Base-by-base conservation (phyloP, 1,140 invertebrate species). In the Aphidius ervi region DNA sequence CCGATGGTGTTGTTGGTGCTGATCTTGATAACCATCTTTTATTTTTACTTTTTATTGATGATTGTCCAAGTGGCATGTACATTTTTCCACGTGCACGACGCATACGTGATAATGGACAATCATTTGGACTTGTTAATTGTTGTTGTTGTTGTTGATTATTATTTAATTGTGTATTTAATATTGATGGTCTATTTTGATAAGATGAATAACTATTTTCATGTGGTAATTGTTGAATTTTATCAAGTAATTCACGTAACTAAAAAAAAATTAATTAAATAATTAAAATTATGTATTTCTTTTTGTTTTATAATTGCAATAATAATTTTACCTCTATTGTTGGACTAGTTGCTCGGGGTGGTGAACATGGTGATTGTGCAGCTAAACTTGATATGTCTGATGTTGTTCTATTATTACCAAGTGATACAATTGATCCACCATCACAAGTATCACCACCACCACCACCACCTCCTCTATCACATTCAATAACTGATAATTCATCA, bases 331-430 rank as follows among this genome's bases (percentile, higher is more conserved):
- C 86, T 63, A 84, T 85, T 9, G 89, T 91, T 3, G 89, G 89
- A 68, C 87, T 90, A 7, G 88, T 91, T 8, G 89, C 88, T 67
- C 87, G 83, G 0, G 89, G 89, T 2, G 89, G 89, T 2, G 89
- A 92, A 65, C 87, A 86, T 20, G 85, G 85, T 42, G 85, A 80
- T 70, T 80, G 78, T 65, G 78, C 77, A 62, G 84, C 84, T 64
- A 88, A 70, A 73, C 86, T 87, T 65, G 86, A 87, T 58, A 87
- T 82, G 64, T 86, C 86, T 4, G 86, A 87, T 6, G 83, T 82
- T 16, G 84, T 86, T 68, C 84, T 83, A 56, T 84, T 84, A 73
- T 83, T 82, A 20, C 81, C 70, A 57, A 80, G 63, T 3, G 77
- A 79, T n/a, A 70, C 71, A 40, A 78, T 65, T 42, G 78, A 80